Conservation (phyloP, 2,797 vertebrate genomes). For the Craterocephalus amniculus region DNA sequence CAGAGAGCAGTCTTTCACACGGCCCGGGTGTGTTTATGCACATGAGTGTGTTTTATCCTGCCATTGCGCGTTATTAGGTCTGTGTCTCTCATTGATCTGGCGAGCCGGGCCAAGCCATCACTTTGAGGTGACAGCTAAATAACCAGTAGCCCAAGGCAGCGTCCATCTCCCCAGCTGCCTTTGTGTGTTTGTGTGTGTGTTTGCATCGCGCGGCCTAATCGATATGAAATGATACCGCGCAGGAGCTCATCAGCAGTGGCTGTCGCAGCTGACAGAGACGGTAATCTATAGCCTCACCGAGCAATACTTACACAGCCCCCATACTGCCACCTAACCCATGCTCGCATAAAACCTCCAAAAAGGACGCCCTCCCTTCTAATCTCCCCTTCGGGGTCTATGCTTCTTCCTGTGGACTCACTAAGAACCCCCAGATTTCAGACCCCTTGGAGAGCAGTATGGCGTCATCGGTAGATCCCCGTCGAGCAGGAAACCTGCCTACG, state of each 20-base stretch:
- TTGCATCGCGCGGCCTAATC: conserved; percentile 68
- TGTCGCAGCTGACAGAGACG: conserved; percentile 72
- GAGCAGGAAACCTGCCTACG: conserved; percentile 55
- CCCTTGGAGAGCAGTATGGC: conserved; percentile 66
- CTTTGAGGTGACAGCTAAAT: conserved; percentile 82
- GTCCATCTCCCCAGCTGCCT: conserved; percentile 67
- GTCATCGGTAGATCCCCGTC: conserved; percentile 42
- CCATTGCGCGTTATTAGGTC: conserved; percentile 46
- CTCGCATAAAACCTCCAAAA: conserved; percentile 37
- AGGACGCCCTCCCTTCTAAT: conserved; percentile 43
- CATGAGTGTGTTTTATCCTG: conserved; percentile 31
- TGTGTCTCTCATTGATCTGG: conserved; percentile 73
- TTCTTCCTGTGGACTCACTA: conserved; percentile 33
- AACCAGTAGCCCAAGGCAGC: conserved; percentile 69
- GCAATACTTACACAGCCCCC: conserved; percentile 63
- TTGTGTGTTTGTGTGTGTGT: conserved; percentile 59
- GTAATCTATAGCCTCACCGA: conserved; percentile 78
- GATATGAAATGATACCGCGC: conserved; percentile 76
- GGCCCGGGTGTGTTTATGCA: conserved; percentile 10
- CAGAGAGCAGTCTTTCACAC: background rate
- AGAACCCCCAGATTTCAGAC: conserved; percentile 56
- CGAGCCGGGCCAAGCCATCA: conserved; percentile 67
- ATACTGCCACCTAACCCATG: background rate
- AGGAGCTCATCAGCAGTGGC: conserved; percentile 81
- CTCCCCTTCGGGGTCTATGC: conserved; percentile 62